Conservation (phyloP, 37 sponge, comb jelly and placozoan genomes). For the Beroe forskalii region DNA sequence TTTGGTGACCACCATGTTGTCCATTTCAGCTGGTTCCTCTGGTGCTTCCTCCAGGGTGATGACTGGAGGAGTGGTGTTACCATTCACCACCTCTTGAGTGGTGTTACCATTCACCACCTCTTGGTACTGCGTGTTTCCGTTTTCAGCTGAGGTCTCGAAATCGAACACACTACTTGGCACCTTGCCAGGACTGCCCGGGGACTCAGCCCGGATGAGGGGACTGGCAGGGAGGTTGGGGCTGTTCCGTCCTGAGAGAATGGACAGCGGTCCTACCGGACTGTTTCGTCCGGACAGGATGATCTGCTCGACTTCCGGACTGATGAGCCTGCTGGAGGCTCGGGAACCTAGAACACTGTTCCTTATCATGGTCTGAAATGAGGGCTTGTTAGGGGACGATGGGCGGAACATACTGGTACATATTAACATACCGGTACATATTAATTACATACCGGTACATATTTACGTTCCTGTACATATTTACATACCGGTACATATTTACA, state of each 20-base stretch:
- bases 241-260: slow-evolving; percentile 24
- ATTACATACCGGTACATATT: too few relatives aligned
- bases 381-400: too few relatives aligned
- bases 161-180: not conserved
- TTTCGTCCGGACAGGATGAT: slow-evolving; percentile 46
- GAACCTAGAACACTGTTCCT: slow-evolving; percentile 21
- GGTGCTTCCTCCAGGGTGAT: not conserved
- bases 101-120: not conserved
- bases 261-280: slow-evolving; percentile 33
- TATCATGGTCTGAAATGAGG: not conserved
- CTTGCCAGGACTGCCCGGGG: not conserved
- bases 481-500: too few relatives aligned
- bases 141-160: not conserved
- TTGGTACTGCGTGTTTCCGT: not conserved
- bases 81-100: not conserved
- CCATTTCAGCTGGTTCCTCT: not conserved
- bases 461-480: too few relatives aligned
- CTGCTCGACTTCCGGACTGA: slow-evolving; percentile 34
- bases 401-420: too few relatives aligned
- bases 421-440: too few relatives aligned
- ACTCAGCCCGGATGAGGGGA: not conserved
- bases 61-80: not conserved
- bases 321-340: slow-evolving; percentile 17
- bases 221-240: not conserved
- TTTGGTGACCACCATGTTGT: not conserved